Evolutionary conservation across 2,888 invertebrate genomes (phyloP), one percentile per base, ranked within the genome.

Genomic region (Palloptera scutellata): DNA sequence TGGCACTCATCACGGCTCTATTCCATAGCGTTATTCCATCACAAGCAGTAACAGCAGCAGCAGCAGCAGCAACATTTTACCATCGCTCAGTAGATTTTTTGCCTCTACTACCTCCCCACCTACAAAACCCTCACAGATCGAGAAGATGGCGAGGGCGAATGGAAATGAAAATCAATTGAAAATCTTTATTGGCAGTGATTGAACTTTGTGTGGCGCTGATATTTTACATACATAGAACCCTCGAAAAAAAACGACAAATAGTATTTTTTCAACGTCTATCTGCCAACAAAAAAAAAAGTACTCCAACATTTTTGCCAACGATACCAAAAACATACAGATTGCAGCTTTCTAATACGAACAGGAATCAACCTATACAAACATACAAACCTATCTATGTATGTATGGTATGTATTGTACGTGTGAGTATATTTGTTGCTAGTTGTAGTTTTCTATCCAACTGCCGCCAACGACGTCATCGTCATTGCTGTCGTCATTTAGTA

Each of bases 161-260:
- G 48, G 54, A 61, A 61, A 66, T 57, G 17, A 70, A 71, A 73
- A 69, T 68, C 72, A 72, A 72, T 69, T 71, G 69, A 55, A 71
- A 72, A 69, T 66, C 68, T 68, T 72, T 71, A 71, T 72, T 72
- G 72, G 63, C 68, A 70, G 66, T 68, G 72, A 71, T 71, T 71
- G 70, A 70, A 69, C 72, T 66, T 61, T 66, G 55, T 57, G 45
- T 57, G 48, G 20, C 52, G 64, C 10, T 62, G 62, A 43, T 54
- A 42, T 11, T n/a, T 17, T 61, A 41, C 53, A 42, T 61, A 45
- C 13, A 9, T 30, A 60, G n/a, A 13, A 62, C 10, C 8, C 51
- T 41, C 54, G 53, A 62, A 40, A n/a, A 62, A 62, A 8, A 42
- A 54, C 11, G 19, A 13, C 41, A 40, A 40, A 40, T 61, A 41